A percentile compares a stretch with the other conserved stretches of the same genome.
These are phyloP conservation scores for Pissodes strobi DNA, from an alignment of 1,140 invertebrate species.

Conservation along the genomic window DNA sequence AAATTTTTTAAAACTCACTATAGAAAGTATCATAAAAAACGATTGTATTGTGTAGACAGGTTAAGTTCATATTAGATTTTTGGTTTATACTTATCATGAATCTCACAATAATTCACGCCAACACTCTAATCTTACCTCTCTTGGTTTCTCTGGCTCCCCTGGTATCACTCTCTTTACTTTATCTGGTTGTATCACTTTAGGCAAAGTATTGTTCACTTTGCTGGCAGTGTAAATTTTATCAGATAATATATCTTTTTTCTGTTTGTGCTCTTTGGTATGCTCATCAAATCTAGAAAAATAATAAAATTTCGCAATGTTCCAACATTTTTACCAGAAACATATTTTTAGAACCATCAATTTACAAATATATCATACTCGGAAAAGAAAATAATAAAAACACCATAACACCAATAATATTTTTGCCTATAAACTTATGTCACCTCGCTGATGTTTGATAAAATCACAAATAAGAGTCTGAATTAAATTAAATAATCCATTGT, in stretches of 20 bases:
- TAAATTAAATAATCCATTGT: no score
- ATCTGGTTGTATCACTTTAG: conserved; percentile 40
- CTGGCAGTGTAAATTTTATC: conserved; percentile 50
- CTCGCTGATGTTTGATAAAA: no score
- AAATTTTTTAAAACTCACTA: no score
- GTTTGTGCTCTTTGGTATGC: conserved; percentile 47
- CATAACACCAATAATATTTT: no score
- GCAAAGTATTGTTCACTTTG: conserved; percentile 45
- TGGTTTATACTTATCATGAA: background rate
- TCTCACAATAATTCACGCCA: background rate
- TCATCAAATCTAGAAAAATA: conserved; percentile 43
- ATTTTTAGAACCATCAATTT: no score
- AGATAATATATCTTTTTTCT: conserved; percentile 41
- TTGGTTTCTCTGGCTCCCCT: conserved; percentile 23
- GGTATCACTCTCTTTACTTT: conserved; percentile 31
- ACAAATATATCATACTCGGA: no score
- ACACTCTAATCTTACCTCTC: conserved; percentile 17
- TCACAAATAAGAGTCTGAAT: no score
- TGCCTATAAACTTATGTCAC: no score
- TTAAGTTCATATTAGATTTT: no score
- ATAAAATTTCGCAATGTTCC: background rate
- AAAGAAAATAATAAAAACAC: no score
- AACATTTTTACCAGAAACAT: background rate
- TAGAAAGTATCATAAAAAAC: no score
- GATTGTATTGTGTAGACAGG: no score